Evolutionary conservation across 2,113 vertebrate species (phyloP).

Genomic region (Catagonus wagneri): DNA sequence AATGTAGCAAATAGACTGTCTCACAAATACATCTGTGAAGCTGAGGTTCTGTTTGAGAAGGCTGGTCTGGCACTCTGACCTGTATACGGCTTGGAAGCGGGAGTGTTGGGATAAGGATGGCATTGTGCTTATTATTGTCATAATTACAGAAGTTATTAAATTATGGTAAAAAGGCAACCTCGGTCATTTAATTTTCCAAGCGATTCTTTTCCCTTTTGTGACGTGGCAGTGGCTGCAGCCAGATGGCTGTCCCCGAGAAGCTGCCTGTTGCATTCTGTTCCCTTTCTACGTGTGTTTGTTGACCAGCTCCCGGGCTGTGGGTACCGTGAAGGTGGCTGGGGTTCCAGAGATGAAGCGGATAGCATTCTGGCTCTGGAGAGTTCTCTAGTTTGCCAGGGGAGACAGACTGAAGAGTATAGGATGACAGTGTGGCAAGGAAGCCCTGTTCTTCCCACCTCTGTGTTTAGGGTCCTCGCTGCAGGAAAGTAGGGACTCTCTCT

Average conservation of each 20-base stretch:
- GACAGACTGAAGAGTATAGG: not conserved
- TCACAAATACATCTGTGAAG: not conserved
- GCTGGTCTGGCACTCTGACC: not conserved
- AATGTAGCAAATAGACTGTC: not conserved
- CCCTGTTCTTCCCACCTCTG: not conserved
- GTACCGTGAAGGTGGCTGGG: not conserved
- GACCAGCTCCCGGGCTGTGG: not conserved
- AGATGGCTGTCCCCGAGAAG: not conserved
- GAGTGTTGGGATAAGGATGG: not conserved
- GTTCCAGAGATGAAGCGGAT: not conserved
- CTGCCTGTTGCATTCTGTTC: not conserved
- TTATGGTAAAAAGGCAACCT: not conserved
- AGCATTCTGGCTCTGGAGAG: not conserved
- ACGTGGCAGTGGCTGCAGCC: not conserved
- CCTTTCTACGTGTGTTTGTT: not conserved
- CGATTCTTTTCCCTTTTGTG: not conserved
- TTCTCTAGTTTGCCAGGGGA: not conserved
- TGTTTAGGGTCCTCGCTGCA: not conserved
- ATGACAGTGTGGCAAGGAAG: not conserved
- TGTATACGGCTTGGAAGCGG: not conserved
- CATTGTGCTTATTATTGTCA: not conserved
- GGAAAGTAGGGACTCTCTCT: not conserved
- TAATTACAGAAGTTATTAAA: not conserved
- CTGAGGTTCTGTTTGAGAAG: not conserved
- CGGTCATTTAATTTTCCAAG: not conserved